These are phyloP conservation scores for Cherax quadricarinatus DNA, from an alignment of 1,140 invertebrate genomes.

Conservation along the genomic window DNA sequence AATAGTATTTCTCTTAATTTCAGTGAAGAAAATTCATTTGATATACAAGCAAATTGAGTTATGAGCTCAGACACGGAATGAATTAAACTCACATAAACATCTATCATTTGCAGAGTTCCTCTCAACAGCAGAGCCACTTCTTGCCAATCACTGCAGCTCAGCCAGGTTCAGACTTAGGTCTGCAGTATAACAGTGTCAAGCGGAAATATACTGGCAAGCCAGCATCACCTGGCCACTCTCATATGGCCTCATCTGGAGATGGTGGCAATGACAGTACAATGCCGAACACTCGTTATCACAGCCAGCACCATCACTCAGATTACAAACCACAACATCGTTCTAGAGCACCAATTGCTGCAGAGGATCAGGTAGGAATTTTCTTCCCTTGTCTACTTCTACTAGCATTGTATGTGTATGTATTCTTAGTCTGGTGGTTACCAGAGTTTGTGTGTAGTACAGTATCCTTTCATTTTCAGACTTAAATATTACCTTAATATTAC, in stretches of 20 bases:
- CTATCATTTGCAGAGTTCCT: conserved; percentile 2
- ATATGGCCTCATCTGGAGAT: background rate
- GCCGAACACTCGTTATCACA: conserved; percentile 18
- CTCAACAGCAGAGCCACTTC: conserved; percentile 49
- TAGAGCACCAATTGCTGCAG: conserved; percentile 46
- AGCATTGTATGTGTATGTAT: background rate
- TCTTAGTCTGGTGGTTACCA: no score
- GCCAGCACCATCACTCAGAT: background rate
- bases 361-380: conserved; percentile 51
- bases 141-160: conserved; percentile 57
- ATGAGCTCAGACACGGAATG: no score
- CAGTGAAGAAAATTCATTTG: no score
- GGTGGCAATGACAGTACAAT: background rate
- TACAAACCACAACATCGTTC: conserved; percentile 41
- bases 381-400: background rate
- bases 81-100: no score
- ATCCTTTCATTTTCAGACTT: no score
- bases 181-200: conserved; percentile 52
- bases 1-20: no score
- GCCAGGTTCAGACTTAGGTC: conserved; percentile 16
- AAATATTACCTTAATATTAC: background rate
- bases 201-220: conserved; percentile 44
- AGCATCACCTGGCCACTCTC: background rate
- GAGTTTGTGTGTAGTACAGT: no score
- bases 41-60: no score